A percentile compares a stretch with the other conserved stretches of the same genome.
Evolutionary conservation across 2,888 invertebrate genomes (phyloP).

Genomic region (Oasisia sp.): DNA sequence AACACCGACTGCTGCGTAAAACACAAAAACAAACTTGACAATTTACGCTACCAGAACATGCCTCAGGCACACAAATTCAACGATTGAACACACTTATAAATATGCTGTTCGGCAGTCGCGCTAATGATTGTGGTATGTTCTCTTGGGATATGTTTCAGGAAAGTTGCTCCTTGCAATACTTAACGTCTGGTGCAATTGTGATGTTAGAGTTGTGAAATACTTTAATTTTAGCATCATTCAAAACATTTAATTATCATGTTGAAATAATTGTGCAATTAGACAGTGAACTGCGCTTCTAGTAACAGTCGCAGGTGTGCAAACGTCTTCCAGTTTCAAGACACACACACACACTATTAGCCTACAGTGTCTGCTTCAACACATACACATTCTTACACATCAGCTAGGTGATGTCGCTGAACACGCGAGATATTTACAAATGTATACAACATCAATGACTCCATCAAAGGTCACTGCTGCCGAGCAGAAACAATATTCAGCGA

Average conservation of each 20-base stretch:
- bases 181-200: too few relatives aligned
- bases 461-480: neutral
- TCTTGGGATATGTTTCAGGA: neutral
- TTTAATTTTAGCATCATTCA: neutral
- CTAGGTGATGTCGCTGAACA: neutral
- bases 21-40: neutral
- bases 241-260: neutral
- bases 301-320: neutral
- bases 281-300: neutral
- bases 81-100: neutral
- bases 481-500: neutral
- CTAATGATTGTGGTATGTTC: neutral
- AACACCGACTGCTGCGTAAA: neutral
- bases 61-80: neutral
- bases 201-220: neutral
- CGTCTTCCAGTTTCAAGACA: neutral
- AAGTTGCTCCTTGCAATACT: too few relatives aligned
- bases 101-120: neutral
- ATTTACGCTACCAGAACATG: neutral
- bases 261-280: neutral
- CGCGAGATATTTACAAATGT: neutral
- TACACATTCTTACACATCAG: neutral
- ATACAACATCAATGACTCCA: neutral
- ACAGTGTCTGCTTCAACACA: neutral
- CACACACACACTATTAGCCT: neutral